phyloP scores from a whole-genome alignment of 2,113 vertebrate species.

The Rhegmatorhina hoffmannsi region DNA sequence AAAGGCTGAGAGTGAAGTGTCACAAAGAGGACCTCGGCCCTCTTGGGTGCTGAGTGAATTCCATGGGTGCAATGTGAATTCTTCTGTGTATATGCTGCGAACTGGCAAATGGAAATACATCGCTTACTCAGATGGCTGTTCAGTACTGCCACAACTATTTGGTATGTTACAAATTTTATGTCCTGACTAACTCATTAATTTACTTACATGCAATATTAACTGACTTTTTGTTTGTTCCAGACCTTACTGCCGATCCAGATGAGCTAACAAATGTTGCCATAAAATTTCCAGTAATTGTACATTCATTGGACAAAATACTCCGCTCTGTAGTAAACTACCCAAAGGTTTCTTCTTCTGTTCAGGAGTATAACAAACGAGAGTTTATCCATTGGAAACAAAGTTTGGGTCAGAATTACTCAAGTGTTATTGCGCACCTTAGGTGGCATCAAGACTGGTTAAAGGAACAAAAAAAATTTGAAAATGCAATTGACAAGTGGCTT shows the following conservation, averaged over 20 bases:
- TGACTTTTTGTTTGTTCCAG: conserved; percentile 70
- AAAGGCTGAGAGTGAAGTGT: background rate
- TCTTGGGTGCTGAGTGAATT: conserved; percentile 92
- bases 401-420: conserved; percentile 85
- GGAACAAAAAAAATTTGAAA: conserved; percentile 75
- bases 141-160: conserved; percentile 87
- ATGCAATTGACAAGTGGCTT: conserved; percentile 85
- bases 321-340: conserved; percentile 86
- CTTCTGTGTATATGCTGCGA: conserved; percentile 94
- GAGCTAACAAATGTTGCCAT: conserved; percentile 86
- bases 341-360: conserved; percentile 83
- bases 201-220: background rate
- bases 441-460: conserved; percentile 94
- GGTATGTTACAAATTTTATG: conserved; percentile 67
- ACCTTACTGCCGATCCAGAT: conserved; percentile 85
- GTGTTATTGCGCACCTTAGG: conserved; percentile 86
- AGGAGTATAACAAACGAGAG: conserved; percentile 85
- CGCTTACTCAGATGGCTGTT: conserved; percentile 84
- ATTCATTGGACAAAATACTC: conserved; percentile 82
- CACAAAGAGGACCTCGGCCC: conserved; percentile 47
- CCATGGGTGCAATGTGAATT: conserved; percentile 92
- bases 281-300: conserved; percentile 75
- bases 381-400: conserved; percentile 86
- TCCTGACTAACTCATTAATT: background rate
- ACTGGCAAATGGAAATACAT: conserved; percentile 89